phyloP scores from a whole-genome alignment of 2,113 vertebrate species.

The Myxocyprinus asiaticus region DNA sequence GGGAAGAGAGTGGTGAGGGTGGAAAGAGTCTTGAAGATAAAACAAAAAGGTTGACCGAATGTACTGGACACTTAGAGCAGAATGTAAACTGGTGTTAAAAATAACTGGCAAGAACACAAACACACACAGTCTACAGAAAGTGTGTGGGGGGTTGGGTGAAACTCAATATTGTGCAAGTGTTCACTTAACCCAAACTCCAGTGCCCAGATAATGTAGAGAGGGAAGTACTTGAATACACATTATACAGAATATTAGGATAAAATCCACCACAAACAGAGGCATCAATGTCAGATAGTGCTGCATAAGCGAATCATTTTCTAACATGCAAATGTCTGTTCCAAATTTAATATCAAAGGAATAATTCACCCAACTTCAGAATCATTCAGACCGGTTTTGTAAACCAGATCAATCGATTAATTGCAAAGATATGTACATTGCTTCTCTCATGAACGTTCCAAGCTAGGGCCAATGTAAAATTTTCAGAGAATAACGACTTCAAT shows the following conservation, averaged over 20 bases:
- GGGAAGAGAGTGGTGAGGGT: background rate
- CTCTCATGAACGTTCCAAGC: no score
- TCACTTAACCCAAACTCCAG: slow-evolving; percentile 24
- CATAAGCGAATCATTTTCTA: background rate
- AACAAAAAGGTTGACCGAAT: background rate
- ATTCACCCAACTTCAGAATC: no score
- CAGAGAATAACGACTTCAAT: no score
- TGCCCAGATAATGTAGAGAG: background rate
- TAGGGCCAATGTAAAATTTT: no score
- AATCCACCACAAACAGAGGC: background rate
- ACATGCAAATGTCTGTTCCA: background rate
- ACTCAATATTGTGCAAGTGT: slow-evolving; percentile 8
- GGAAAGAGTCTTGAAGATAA: background rate
- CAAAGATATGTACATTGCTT: no score
- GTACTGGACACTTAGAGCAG: slow-evolving; percentile 7
- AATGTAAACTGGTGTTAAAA: slow-evolving; percentile 43
- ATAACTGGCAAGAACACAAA: slow-evolving; percentile 22
- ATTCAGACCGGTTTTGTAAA: no score
- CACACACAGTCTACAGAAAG: background rate
- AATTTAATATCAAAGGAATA: background rate
- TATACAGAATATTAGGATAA: background rate
- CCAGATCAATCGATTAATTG: no score
- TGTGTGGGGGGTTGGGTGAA: background rate
- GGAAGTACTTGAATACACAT: background rate
- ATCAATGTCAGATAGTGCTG: background rate